A percentile compares a stretch with the other conserved stretches of the same genome.
These are phyloP conservation scores for Agrochola lota DNA, from an alignment of 2,888 invertebrate species.

Conservation along the genomic window DNA sequence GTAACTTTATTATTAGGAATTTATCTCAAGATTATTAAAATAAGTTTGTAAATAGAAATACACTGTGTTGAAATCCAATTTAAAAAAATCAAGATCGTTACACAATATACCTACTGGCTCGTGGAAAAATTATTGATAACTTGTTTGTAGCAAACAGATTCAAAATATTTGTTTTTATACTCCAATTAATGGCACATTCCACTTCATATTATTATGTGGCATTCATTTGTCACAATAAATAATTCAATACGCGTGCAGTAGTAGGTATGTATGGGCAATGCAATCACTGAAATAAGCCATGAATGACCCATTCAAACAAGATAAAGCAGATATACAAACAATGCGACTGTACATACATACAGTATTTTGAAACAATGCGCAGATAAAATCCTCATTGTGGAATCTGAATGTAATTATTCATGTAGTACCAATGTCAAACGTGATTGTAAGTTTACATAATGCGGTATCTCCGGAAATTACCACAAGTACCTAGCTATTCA, in stretches of 20 bases:
- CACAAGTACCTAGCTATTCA: not conserved
- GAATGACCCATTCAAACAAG: slow-evolving; percentile 52
- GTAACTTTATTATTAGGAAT: not conserved
- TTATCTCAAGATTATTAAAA: not conserved
- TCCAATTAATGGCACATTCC: slow-evolving; percentile 23
- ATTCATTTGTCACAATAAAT: slow-evolving; percentile 47
- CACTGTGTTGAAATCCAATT: not conserved
- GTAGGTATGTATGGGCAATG: slow-evolving; percentile 5
- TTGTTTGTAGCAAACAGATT: slow-evolving; percentile 28
- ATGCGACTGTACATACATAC: slow-evolving; percentile 16
- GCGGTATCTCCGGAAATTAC: slow-evolving; percentile 11
- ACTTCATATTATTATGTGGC: slow-evolving; percentile 5
- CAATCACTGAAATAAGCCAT: slow-evolving; percentile 53
- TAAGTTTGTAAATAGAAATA: not conserved
- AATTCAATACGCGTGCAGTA: slow-evolving; percentile 32
- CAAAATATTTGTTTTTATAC: slow-evolving; percentile 35
- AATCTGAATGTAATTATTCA: slow-evolving; percentile 23
- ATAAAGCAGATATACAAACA: slow-evolving; percentile 44
- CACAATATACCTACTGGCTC: not conserved
- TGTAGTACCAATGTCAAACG: not conserved
- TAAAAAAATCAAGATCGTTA: not conserved
- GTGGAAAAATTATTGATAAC: slow-evolving; percentile 29
- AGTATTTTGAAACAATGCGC: slow-evolving; percentile 48
- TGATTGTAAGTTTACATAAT: slow-evolving; percentile 13
- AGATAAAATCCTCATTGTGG: slow-evolving; percentile 46